A percentile compares a stretch with the other conserved stretches of the same genome.
phyloP scores from a whole-genome alignment of 2,888 invertebrate genomes.

The Drosophila mettleri region DNA sequence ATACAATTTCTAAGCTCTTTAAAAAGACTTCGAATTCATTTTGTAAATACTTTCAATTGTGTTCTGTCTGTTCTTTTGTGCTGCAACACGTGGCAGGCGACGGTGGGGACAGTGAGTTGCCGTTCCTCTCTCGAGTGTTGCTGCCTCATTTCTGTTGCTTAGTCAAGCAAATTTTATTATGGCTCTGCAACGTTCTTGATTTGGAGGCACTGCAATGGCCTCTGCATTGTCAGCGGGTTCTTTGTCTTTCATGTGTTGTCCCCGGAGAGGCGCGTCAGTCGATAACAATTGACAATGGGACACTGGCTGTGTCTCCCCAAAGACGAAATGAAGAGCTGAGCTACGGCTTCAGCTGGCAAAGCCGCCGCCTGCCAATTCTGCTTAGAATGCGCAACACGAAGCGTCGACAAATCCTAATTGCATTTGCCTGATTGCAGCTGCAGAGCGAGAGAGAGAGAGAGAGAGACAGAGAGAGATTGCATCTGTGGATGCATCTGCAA shows the following conservation, averaged over 20 bases:
- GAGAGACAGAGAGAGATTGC: no score
- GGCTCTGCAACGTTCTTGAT: conserved; percentile 34
- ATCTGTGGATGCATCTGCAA: conserved; percentile 3
- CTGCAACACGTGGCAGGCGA: conserved; percentile 22
- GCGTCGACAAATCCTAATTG: conserved; percentile 76
- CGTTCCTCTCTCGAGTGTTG: conserved; percentile 9
- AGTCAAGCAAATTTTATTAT: conserved; percentile 42
- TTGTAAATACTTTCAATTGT: not conserved
- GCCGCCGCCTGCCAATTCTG: conserved; percentile 42
- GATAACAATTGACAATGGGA: conserved; percentile 48
- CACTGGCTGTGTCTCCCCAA: conserved; percentile 29
- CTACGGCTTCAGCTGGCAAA: conserved; percentile 26
- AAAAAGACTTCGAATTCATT: not conserved
- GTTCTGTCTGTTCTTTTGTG: not conserved
- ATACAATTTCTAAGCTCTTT: not conserved
- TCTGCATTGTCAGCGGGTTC: conserved; percentile 47
- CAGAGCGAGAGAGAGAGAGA: not conserved
- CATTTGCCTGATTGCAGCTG: conserved; percentile 74
- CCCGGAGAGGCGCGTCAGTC: conserved; percentile 49
- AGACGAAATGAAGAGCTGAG: conserved; percentile 12
- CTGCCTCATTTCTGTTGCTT: conserved; percentile 37
- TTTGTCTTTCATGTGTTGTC: conserved; percentile 72
- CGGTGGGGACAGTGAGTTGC: not conserved
- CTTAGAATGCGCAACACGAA: conserved; percentile 70
- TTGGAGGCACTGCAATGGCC: conserved; percentile 2